Conservation (phyloP, 1,140 invertebrate genomes). For the Muscidifurax raptorellus region DNA sequence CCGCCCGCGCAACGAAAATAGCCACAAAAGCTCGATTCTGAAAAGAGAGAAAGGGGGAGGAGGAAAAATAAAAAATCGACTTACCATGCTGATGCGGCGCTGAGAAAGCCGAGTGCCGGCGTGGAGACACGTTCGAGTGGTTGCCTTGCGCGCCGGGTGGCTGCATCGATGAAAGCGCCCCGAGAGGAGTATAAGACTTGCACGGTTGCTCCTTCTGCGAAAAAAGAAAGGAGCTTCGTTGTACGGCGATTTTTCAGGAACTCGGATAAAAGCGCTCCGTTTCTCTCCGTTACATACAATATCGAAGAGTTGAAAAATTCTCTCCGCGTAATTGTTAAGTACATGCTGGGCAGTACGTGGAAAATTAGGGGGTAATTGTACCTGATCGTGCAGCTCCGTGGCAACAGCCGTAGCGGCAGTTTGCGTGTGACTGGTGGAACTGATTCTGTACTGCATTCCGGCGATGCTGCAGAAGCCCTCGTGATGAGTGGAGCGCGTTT, state of each 20-base stretch:
- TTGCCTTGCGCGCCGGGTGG: slow-evolving; percentile 80
- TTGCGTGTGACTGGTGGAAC: slow-evolving; percentile 85
- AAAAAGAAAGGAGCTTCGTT: slow-evolving; percentile 28
- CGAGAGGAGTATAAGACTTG: slow-evolving; percentile 86
- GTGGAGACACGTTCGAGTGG: slow-evolving; percentile 74
- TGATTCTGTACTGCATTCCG: slow-evolving; percentile 88
- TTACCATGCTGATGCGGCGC: slow-evolving; percentile 75
- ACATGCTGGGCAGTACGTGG: not conserved
- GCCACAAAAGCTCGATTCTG: not conserved
- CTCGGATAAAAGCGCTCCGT: not conserved
- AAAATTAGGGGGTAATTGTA: slow-evolving; percentile 19
- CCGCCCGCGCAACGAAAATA: not conserved
- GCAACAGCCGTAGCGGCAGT: slow-evolving; percentile 85
- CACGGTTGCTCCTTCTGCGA: slow-evolving; percentile 74
- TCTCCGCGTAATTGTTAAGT: not conserved
- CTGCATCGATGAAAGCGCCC: slow-evolving; percentile 91
- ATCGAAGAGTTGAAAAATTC: not conserved
- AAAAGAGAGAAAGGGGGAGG: slow-evolving; percentile 26
- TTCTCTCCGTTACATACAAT: not conserved
- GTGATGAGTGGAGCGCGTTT: slow-evolving; percentile 84
- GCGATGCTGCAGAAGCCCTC: slow-evolving; percentile 89
- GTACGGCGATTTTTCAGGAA: not conserved
- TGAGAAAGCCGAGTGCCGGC: slow-evolving; percentile 73
- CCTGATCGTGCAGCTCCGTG: slow-evolving; percentile 78
- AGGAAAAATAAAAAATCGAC: slow-evolving; percentile 53